Evolutionary conservation across 2,113 vertebrate genomes (phyloP), one percentile per base, ranked within the genome.

Genomic region (Hiodon tergisus): DNA sequence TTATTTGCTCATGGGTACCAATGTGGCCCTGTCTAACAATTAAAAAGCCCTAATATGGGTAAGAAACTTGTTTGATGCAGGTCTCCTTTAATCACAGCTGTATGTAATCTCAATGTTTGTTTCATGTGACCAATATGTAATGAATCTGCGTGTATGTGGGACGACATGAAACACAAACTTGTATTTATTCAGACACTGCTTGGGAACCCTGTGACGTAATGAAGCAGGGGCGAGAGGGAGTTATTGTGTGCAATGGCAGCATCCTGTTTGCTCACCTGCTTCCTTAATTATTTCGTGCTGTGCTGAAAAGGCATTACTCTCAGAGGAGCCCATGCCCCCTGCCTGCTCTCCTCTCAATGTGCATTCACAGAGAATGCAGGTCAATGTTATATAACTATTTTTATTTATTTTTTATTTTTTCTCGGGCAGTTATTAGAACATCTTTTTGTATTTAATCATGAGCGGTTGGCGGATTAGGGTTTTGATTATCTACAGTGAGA

Each of bases 391-490:
- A 0, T 48, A 48, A 52, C 68, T 46, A 52, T 11, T 67, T 67
- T 86, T 81, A 79, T 52, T 54, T 71, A 84, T 81, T 53, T 31
- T 53, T 10, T 6, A 10, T 77, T 11, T 76, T 79, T 81, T 78
- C 81, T 73, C 77, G 51, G 66, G 73, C 77, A 84, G 84, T 79
- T 81, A 79, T 84, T 82, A 55, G 16, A 80, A 85, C 83, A 83
- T 84, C 77, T 89, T 88, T 87, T 86, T 84, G 76, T 84, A 77
- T 86, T 87, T 87, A 88, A 86, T 87, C 81, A 48, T 80, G 76
- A 66, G 83, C 81, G 85, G 86, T 84, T 85, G 83, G 78, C 76
- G 86, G 89, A 88, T 86, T 89, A 86, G 76, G 3, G 13, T 58
- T 60, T 60, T 54, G 84, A 87, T 89, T 89, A 86, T 75, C 53